phyloP scores from a whole-genome alignment of 1,140 invertebrate species.

The Scaptomyza montana region DNA sequence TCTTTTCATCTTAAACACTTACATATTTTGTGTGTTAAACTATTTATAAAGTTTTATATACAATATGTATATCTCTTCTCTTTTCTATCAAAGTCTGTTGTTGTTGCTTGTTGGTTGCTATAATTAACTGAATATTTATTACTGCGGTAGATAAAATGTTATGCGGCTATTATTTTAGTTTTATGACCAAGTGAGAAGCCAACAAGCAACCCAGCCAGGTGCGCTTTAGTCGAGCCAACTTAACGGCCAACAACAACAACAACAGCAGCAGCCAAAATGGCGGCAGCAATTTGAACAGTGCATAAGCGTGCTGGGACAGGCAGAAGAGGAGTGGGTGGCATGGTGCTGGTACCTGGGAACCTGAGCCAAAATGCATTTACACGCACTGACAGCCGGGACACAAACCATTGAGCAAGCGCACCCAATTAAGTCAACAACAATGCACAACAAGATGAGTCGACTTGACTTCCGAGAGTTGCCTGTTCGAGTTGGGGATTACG shows the following conservation, averaged over 20 bases:
- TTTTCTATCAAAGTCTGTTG: conserved; percentile 1
- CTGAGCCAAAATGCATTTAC: conserved; percentile 64
- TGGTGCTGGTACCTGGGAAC: conserved; percentile 18
- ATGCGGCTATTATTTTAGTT: conserved; percentile 82
- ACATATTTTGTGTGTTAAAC: background rate
- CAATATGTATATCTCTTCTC: conserved; percentile 3
- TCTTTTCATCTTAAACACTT: background rate
- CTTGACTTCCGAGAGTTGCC: conserved; percentile 2
- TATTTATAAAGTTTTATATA: too few species aligned
- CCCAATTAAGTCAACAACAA: conserved; percentile 57
- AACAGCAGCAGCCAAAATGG: conserved; percentile 12
- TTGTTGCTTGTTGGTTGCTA: conserved; percentile 45
- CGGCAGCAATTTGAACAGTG: conserved; percentile 36
- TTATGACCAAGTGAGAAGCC: conserved; percentile 60
- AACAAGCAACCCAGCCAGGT: conserved; percentile 50
- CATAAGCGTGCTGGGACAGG: too few species aligned
- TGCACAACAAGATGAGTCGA: conserved; percentile 6
- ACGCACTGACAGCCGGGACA: conserved; percentile 36
- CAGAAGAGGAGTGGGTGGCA: too few species aligned
- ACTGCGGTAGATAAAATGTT: conserved; percentile 82
- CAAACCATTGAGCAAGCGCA: conserved; percentile 60
- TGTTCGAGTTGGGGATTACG: conserved; percentile 4
- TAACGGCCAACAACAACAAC: conserved; percentile 28
- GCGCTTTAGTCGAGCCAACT: conserved; percentile 60
- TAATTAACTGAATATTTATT: conserved; percentile 82